Conservation (phyloP, 2,888 invertebrate genomes). For the Nowickia ferox region DNA sequence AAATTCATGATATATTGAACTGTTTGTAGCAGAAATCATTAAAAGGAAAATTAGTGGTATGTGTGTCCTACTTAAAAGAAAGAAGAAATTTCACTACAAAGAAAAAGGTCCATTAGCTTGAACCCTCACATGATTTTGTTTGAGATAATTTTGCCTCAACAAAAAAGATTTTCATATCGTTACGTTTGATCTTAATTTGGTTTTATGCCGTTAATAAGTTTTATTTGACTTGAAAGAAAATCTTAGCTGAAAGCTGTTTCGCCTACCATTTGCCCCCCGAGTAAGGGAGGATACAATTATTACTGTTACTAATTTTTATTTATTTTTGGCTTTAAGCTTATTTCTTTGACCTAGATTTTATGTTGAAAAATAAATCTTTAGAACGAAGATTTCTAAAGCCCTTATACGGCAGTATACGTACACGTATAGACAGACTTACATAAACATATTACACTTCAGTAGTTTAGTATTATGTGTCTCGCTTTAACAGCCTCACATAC, state of each 20-base stretch:
- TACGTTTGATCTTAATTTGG: conserved; percentile 26
- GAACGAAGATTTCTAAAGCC: conserved; percentile 1
- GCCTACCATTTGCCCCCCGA: background rate
- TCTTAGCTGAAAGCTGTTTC: background rate
- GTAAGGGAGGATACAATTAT: background rate
- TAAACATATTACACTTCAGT: background rate
- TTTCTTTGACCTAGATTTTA: conserved; percentile 22
- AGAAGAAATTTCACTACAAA: background rate
- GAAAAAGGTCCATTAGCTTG: background rate
- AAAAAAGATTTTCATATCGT: conserved; percentile 23
- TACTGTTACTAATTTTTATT: background rate
- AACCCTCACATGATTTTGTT: conserved; percentile 17
- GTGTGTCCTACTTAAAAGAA: background rate
- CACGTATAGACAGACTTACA: background rate
- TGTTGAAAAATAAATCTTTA: conserved; percentile 22
- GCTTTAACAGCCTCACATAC: background rate
- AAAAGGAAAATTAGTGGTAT: conserved; percentile 11
- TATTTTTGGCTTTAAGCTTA: background rate
- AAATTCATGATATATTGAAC: background rate
- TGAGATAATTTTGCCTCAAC: background rate
- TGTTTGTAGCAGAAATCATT: conserved; percentile 9
- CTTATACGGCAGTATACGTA: background rate
- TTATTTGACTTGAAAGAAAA: background rate
- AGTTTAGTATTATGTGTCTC: conserved; percentile 29
- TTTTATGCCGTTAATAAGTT: conserved; percentile 17